Percentiles rank a stretch among this genome's conserved stretches.
Evolutionary conservation across 2,113 vertebrate genomes (phyloP).

Genomic region (Hepsetus odoe): DNA sequence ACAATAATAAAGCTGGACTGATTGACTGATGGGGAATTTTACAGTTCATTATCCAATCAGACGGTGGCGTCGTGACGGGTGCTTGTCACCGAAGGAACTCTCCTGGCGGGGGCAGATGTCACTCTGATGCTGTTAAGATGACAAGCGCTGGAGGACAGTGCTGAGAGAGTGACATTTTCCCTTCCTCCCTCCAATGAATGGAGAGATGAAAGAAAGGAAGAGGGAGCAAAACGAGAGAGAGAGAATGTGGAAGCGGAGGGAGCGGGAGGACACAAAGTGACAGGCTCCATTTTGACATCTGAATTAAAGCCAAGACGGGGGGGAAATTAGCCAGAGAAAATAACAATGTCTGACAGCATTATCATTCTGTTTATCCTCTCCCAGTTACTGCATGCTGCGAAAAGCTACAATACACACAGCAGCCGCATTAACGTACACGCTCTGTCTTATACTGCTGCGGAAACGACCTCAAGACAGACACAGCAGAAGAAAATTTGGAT

Average conservation of each 20-base stretch:
- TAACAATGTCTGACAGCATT: conserved; percentile 56
- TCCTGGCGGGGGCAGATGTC: conserved; percentile 63
- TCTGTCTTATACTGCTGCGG: conserved; percentile 15
- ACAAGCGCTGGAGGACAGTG: conserved; percentile 61
- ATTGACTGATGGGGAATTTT: conserved; percentile 59
- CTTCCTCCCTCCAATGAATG: conserved; percentile 61
- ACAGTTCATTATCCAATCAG: conserved; percentile 58
- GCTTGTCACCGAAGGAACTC: conserved; percentile 56
- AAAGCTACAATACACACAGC: conserved; percentile 35
- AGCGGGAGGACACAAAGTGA: conserved; percentile 53
- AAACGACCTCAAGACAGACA: conserved; percentile 29
- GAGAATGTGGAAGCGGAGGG: conserved; percentile 52
- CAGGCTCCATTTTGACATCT: conserved; percentile 62
- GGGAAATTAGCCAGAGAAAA: conserved; percentile 56
- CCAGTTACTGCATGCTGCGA: conserved; percentile 44
- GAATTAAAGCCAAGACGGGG: conserved; percentile 61
- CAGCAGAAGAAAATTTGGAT: not conserved
- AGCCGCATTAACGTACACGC: conserved; percentile 9
- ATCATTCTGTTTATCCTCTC: conserved; percentile 55
- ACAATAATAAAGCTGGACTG: conserved; percentile 59
- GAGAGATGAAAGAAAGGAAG: conserved; percentile 56
- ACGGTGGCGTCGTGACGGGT: conserved; percentile 47
- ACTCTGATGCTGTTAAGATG: conserved; percentile 60
- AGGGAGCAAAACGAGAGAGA: conserved; percentile 50
- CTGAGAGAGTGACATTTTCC: conserved; percentile 61